These are phyloP conservation scores for Steromphala cineraria DNA, from an alignment of 2,888 invertebrate genomes.

Conservation along the genomic window DNA sequence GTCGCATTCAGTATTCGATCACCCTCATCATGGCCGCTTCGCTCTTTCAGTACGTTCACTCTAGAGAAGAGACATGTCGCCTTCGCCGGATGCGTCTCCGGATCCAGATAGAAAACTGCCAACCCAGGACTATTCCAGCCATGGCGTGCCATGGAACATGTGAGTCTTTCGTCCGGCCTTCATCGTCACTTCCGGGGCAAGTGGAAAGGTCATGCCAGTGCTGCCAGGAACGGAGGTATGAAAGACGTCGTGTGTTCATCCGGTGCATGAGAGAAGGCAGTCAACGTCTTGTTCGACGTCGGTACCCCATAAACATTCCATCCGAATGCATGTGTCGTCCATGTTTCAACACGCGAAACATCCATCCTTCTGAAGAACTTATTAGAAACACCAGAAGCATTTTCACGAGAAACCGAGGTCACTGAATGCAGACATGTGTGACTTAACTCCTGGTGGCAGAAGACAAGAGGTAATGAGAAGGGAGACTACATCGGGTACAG, in stretches of 20 bases:
- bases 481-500: too few species aligned
- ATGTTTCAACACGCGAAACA: background rate
- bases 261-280: background rate
- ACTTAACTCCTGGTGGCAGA: too few species aligned
- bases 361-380: constrained; percentile 3
- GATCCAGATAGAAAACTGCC: background rate
- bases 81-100: background rate
- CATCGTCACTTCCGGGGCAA: background rate
- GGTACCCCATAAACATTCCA: background rate
- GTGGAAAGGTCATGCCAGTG: background rate
- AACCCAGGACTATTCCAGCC: background rate
- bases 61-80: background rate
- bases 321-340: background rate
- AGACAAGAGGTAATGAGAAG: too few species aligned
- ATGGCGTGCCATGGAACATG: constrained; percentile 1
- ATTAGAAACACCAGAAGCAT: background rate
- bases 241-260: background rate
- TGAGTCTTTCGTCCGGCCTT: background rate
- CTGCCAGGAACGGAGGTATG: background rate
- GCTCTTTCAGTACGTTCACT: background rate
- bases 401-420: too few species aligned
- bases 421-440: too few species aligned
- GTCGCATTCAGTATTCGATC: background rate
- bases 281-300: background rate
- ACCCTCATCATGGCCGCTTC: background rate